Percentiles rank a stretch among this genome's conserved stretches.
phyloP scores from a whole-genome alignment of 2,797 vertebrate genomes.

The Smutsia gigantea region DNA sequence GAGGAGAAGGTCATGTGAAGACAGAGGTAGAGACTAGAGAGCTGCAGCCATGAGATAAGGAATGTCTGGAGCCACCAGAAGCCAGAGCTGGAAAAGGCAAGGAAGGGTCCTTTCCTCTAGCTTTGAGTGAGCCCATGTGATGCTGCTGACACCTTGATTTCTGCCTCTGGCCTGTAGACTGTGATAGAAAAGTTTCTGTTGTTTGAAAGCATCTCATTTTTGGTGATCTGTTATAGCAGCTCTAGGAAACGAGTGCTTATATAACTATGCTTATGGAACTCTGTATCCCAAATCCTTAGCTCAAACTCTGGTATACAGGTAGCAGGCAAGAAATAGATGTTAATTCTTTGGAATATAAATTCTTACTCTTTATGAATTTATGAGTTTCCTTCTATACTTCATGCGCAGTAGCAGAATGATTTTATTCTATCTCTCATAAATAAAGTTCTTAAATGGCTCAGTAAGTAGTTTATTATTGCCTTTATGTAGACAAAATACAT shows the following conservation, averaged over 20 bases:
- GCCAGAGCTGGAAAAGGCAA: not conserved
- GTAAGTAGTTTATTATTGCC: not conserved
- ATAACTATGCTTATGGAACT: not conserved
- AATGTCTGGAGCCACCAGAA: not conserved
- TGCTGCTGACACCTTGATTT: not conserved
- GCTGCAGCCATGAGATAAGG: not conserved
- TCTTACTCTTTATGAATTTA: constrained; percentile 8
- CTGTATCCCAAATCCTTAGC: not conserved
- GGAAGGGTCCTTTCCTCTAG: not conserved
- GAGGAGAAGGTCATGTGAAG: not conserved
- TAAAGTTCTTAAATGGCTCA: not conserved
- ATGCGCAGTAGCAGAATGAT: not conserved
- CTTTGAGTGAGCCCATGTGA: accelerated
- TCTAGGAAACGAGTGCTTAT: not conserved
- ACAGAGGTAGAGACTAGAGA: not conserved
- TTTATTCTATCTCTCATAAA: constrained; percentile 22
- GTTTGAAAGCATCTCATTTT: not conserved
- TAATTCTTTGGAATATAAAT: constrained; percentile 34
- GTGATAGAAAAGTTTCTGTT: not conserved
- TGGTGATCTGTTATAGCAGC: not conserved
- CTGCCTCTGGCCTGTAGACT: not conserved
- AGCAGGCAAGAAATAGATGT: not conserved
- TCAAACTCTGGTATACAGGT: not conserved
- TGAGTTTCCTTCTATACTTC: not conserved
- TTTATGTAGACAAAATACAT: too few relatives aligned